Evolutionary conservation across 2,888 invertebrate genomes (phyloP).

Genomic region (Yponomeuta evonymella): DNA sequence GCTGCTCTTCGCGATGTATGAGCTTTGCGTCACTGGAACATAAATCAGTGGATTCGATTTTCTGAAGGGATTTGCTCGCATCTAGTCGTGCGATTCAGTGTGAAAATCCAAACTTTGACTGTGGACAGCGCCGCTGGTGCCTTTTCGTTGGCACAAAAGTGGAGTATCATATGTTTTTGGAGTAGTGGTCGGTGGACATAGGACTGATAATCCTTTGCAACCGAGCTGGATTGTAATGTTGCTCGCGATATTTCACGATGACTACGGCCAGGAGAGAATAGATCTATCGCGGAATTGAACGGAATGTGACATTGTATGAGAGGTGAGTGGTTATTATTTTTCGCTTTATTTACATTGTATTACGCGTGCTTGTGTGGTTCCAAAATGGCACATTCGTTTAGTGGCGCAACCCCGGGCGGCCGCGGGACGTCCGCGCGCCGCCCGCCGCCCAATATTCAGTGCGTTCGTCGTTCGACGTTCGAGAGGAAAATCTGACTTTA

Average conservation of each 20-base stretch:
- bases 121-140: conserved; percentile 49
- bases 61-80: conserved; percentile 56
- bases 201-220: conserved; percentile 73
- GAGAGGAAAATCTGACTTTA: neutral
- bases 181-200: conserved; percentile 72
- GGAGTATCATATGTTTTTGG: conserved; percentile 75
- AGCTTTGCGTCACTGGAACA: conserved; percentile 78
- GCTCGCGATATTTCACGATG: conserved; percentile 69
- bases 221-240: conserved; percentile 69
- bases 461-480: neutral
- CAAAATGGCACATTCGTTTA: conserved; percentile 54
- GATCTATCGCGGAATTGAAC: conserved; percentile 70
- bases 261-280: conserved; percentile 66
- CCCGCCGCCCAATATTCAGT: conserved; percentile 31
- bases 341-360: conserved; percentile 25
- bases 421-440: conserved; percentile 38
- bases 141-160: conserved; percentile 55
- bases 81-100: conserved; percentile 56
- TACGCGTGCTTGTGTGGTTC: conserved; percentile 48
- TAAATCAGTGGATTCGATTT: conserved; percentile 68
- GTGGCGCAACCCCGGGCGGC: conserved; percentile 46
- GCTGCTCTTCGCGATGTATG: conserved; percentile 76
- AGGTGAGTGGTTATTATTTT: conserved; percentile 67
- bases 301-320: conserved; percentile 76
- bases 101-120: conserved; percentile 56